Percentiles rank a stretch among this genome's conserved stretches.
These are phyloP conservation scores for Chironomus riparius DNA, from an alignment of 2,888 invertebrate species.

Conservation along the genomic window DNA sequence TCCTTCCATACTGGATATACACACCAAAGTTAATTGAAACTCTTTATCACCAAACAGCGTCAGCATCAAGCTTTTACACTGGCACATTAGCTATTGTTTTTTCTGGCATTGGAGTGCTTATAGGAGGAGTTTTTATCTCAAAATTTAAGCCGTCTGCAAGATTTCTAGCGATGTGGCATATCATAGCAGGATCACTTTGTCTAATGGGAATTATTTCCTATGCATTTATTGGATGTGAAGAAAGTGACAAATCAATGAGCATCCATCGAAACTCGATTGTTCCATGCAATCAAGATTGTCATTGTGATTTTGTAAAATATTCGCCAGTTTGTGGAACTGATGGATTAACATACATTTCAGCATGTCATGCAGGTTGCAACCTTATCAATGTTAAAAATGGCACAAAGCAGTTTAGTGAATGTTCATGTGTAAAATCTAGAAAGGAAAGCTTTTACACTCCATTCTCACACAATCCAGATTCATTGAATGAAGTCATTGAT, in stretches of 20 bases:
- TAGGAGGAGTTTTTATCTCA: slow-evolving; percentile 50
- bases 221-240: slow-evolving; percentile 50
- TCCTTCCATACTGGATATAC: slow-evolving; percentile 49
- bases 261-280: slow-evolving; percentile 31
- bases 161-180: slow-evolving; percentile 16
- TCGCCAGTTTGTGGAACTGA: slow-evolving; percentile 55
- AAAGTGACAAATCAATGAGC: slow-evolving; percentile 36
- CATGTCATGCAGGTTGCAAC: slow-evolving; percentile 61
- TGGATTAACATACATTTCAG: slow-evolving; percentile 53
- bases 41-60: slow-evolving; percentile 59
- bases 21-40: slow-evolving; percentile 67
- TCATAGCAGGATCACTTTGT: slow-evolving; percentile 43
- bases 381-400: slow-evolving; percentile 27
- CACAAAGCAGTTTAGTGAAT: slow-evolving; percentile 11
- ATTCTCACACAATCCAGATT: not conserved
- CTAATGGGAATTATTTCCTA: slow-evolving; percentile 50
- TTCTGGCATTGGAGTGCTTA: slow-evolving; percentile 47
- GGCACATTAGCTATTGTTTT: slow-evolving; percentile 51
- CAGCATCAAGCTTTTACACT: slow-evolving; percentile 50
- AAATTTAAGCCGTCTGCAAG: slow-evolving; percentile 45
- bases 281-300: slow-evolving; percentile 50
- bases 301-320: slow-evolving; percentile 54
- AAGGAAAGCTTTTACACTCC: slow-evolving; percentile 33
- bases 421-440: slow-evolving; percentile 31
- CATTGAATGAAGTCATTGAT: slow-evolving; percentile 33